Evolutionary conservation across 2,888 invertebrate species (phyloP).

Genomic region (Glyphotaelius pellucidus): DNA sequence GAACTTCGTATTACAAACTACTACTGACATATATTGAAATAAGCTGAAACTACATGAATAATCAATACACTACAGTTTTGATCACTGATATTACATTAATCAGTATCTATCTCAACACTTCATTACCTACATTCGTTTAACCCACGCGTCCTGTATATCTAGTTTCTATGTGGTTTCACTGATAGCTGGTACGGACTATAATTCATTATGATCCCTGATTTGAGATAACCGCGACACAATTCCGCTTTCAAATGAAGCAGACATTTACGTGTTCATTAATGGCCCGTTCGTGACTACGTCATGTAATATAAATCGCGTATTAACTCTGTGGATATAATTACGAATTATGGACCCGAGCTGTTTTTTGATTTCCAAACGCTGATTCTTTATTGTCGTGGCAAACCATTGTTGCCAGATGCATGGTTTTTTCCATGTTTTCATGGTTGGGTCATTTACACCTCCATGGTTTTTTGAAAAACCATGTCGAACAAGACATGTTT

Average conservation of each 20-base stretch:
- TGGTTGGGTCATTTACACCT: too few species aligned
- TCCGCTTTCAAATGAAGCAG: constrained; percentile 41
- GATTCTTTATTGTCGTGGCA: neutral
- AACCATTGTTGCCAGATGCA: too few species aligned
- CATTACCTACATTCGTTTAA: neutral
- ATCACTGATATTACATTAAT: too few species aligned
- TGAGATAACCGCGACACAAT: constrained; percentile 32
- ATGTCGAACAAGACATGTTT: too few species aligned
- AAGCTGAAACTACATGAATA: too few species aligned
- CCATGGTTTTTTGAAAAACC: too few species aligned
- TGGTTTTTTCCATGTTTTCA: too few species aligned
- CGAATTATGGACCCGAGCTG: constrained; percentile 2
- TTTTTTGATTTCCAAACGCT: neutral
- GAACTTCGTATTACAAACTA: too few species aligned
- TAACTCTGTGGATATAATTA: neutral
- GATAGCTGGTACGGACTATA: neutral
- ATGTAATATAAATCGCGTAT: neutral
- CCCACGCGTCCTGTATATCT: neutral
- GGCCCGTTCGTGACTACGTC: neutral
- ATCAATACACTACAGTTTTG: too few species aligned
- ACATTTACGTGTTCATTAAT: constrained; percentile 45
- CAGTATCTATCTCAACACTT: neutral
- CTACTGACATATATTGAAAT: too few species aligned
- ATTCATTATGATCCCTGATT: constrained; percentile 20
- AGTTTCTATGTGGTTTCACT: neutral